Base-by-base conservation (phyloP, 2,888 invertebrate genomes). In the Deilephila porcellus region DNA sequence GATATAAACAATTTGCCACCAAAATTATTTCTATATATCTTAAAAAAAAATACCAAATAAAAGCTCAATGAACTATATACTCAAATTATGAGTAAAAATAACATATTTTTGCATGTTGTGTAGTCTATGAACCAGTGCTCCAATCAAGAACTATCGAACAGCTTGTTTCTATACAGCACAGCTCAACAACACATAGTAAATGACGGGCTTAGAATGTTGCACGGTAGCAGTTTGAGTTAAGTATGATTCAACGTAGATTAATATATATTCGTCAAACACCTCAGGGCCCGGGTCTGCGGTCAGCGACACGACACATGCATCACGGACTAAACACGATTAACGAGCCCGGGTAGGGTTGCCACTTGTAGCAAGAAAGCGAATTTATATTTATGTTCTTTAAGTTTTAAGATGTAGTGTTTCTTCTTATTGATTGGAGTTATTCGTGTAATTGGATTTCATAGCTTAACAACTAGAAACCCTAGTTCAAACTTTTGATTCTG, bases 271-370 rank as follows among this genome's bases (percentile, higher is more conserved):
- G 82, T 82, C 81, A 76, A 84, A 82, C 81, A 79, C 83, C 84
- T 81, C 78, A 71, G 81, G 83, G 79, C 78, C 73, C 76, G 78
- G 77, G 76, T 78, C 75, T 85, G 88, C 85, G 90, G 90, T 87
- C 88, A 86, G 79, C 77, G 83, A 90, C 89, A 88, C 84, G 88
- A 82, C 77, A 82, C 83, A 86, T 87, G 88, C 90, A 89, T 90
- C 89, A 87, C 82, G 82, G 81, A 79, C 86, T 88, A 90, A 90
- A 88, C 84, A 85, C 86, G 87, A 90, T 90, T 90, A 89, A 90
- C 86, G 87, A 85, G 81, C 77, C 77, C 70, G 74, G 78, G 72
- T 82, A 86, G 85, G 87, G 86, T 82, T 79, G 80, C 80, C 82
- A 83, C 74, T 34, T n/a, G 5, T 20, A 45, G 45, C 52, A 37